These are phyloP conservation scores for Dryomyza anilis DNA, from an alignment of 2,888 invertebrate genomes.

Conservation along the genomic window DNA sequence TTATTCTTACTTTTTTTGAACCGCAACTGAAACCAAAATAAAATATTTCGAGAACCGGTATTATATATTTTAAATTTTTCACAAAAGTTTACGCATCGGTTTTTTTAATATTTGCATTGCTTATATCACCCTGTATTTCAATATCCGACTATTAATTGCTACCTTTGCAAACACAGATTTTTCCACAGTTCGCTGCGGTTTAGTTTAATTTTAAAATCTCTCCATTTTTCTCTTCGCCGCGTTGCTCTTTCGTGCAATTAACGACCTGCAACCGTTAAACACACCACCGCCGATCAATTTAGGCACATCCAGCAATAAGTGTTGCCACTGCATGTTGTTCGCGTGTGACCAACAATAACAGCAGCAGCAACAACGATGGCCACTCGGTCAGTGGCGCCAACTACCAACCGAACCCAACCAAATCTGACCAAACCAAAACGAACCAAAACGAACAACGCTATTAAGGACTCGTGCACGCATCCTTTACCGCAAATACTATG, in stretches of 20 bases:
- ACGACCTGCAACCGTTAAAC: slow-evolving; percentile 26
- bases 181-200: slow-evolving; percentile 17
- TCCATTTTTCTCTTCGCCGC: neutral
- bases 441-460: too few relatives aligned
- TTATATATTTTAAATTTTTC: neutral
- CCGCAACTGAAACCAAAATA: too few relatives aligned
- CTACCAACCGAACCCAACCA: slow-evolving; percentile 3
- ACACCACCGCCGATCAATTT: slow-evolving; percentile 36
- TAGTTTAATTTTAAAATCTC: slow-evolving; percentile 25
- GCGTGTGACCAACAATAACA: neutral
- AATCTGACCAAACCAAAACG: neutral
- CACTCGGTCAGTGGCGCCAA: slow-evolving; percentile 11
- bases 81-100: neutral
- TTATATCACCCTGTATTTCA: neutral
- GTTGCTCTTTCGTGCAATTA: neutral
- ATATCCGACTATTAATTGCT: neutral
- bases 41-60: neutral
- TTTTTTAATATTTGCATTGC: neutral
- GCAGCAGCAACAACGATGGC: neutral
- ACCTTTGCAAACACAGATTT: neutral
- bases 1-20: too few relatives aligned
- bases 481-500: slow-evolving; percentile 53
- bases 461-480: slow-evolving; percentile 30
- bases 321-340: neutral
- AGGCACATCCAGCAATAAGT: slow-evolving; percentile 28